A percentile compares a stretch with the other conserved stretches of the same genome.
These are phyloP conservation scores for Naja naja DNA, from an alignment of 2,113 vertebrate genomes.

Conservation along the genomic window DNA sequence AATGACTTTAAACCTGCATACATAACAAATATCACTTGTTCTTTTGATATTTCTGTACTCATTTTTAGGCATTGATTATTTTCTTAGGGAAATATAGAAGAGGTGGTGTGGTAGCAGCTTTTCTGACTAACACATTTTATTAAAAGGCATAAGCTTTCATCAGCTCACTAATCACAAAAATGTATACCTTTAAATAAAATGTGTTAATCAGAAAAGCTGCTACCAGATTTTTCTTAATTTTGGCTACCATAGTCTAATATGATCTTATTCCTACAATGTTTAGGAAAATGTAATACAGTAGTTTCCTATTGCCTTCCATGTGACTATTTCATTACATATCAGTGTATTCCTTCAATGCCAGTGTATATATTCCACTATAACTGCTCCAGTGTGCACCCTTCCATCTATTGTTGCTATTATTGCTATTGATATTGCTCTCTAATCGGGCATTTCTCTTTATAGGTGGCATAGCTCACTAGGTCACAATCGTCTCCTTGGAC, in stretches of 20 bases:
- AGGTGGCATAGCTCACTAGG: background rate
- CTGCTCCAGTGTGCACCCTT: background rate
- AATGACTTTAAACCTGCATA: no score
- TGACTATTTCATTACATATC: background rate
- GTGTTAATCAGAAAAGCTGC: background rate
- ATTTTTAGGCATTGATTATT: background rate
- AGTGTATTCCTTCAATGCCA: background rate
- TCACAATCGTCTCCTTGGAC: background rate
- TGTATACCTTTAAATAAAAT: background rate
- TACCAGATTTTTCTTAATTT: background rate
- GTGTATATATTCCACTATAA: background rate
- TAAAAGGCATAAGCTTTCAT: background rate
- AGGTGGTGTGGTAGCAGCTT: background rate
- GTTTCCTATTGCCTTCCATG: background rate
- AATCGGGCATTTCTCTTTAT: background rate
- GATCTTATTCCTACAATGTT: background rate
- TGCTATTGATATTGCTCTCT: background rate
- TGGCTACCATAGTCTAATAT: background rate
- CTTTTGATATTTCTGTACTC: background rate
- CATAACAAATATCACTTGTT: background rate
- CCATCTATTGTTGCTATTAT: background rate
- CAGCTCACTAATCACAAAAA: background rate
- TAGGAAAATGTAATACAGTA: background rate
- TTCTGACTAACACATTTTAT: background rate
- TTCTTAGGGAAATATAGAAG: background rate